A percentile compares a stretch with the other conserved stretches of the same genome.
Evolutionary conservation across 2,797 vertebrate genomes (phyloP).

Genomic region (Todus mexicanus): DNA sequence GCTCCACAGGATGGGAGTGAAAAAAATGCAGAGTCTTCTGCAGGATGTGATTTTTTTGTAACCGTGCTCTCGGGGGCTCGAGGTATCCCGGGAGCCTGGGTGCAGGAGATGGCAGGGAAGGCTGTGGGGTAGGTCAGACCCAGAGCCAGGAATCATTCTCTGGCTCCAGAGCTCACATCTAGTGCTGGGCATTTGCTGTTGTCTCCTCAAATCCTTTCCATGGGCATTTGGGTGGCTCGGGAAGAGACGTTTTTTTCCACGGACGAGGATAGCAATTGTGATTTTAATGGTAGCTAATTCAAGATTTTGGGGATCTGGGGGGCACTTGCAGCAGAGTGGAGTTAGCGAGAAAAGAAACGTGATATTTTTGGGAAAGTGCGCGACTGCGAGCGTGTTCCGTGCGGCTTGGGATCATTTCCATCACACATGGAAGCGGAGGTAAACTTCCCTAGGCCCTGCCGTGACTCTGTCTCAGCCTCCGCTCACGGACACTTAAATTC

Average conservation of each 20-base stretch:
- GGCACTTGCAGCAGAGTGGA: background rate
- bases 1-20: fast-evolving
- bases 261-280: background rate
- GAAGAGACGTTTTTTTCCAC: background rate
- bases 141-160: fast-evolving
- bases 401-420: background rate
- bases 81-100: fast-evolving
- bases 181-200: background rate
- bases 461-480: background rate
- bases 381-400: fast-evolving
- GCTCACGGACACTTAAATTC: fast-evolving
- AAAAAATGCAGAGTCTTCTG: fast-evolving
- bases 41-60: background rate
- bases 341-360: background rate
- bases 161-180: background rate
- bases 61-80: background rate
- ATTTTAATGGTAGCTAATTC: background rate
- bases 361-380: background rate
- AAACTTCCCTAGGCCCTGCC: background rate
- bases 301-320: background rate
- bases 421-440: fast-evolving
- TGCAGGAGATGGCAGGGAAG: background rate
- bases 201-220: fast-evolving
- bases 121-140: background rate
- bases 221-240: background rate